Evolutionary conservation across 2,888 invertebrate species (phyloP).

Genomic region (Mechanitis messenoides): DNA sequence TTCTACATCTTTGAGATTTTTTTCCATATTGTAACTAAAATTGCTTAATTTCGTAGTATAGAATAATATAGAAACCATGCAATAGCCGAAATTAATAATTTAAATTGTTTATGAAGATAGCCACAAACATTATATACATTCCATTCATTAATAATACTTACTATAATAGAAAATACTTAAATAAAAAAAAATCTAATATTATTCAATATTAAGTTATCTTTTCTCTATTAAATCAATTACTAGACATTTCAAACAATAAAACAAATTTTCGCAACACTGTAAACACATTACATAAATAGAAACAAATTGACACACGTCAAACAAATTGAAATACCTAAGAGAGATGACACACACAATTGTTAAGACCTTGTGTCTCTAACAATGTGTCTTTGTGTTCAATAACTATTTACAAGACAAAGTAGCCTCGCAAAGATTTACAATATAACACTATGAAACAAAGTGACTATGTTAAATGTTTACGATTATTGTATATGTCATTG

Average conservation of each 20-base stretch:
- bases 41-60: no score
- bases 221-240: not conserved
- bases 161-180: no score
- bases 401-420: slow-evolving; percentile 64
- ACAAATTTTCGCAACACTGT: not conserved
- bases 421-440: slow-evolving; percentile 61
- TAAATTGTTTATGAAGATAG: no score
- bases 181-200: no score
- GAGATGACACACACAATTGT: slow-evolving; percentile 48
- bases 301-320: not conserved
- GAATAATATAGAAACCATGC: no score
- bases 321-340: slow-evolving; percentile 27
- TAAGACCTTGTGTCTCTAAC: slow-evolving; percentile 49
- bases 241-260: slow-evolving; percentile 3
- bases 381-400: slow-evolving; percentile 64
- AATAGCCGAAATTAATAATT: no score
- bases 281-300: not conserved
- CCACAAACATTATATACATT: no score
- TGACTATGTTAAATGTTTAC: slow-evolving; percentile 49
- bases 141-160: no score
- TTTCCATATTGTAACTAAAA: no score
- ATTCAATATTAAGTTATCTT: not conserved
- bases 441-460: slow-evolving; percentile 44
- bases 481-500: slow-evolving; percentile 47
- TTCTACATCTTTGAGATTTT: no score